Conservation (phyloP, 1,140 invertebrate species). For the Anagrus nilaparvatae region DNA sequence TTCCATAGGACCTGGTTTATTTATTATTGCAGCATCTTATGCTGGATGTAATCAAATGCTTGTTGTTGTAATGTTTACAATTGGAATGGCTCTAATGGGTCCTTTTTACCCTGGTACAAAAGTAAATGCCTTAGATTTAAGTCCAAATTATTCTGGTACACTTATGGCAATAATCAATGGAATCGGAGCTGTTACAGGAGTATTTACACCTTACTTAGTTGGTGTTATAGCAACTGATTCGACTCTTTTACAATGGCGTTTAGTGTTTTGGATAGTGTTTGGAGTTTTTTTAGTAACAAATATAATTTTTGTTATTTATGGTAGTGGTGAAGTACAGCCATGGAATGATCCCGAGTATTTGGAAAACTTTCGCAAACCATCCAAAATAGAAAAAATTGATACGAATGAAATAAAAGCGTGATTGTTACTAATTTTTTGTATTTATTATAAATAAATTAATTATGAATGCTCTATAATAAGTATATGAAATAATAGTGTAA, state of each 20-base stretch:
- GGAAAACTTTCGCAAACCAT: no score
- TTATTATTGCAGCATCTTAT: slow-evolving; percentile 71
- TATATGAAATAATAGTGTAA: no score
- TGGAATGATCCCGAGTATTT: slow-evolving; percentile 49
- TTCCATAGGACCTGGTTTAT: slow-evolving; percentile 62
- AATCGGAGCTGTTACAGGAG: slow-evolving; percentile 70
- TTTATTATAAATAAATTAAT: no score
- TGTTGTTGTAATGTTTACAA: slow-evolving; percentile 56
- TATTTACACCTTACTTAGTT: slow-evolving; percentile 67
- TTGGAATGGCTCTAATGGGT: slow-evolving; percentile 66
- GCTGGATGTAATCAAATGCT: slow-evolving; percentile 58
- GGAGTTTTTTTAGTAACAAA: slow-evolving; percentile 64
- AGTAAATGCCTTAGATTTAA: slow-evolving; percentile 72
- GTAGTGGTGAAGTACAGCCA: slow-evolving; percentile 59
- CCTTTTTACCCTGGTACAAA: slow-evolving; percentile 67
- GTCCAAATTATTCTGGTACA: slow-evolving; percentile 71
- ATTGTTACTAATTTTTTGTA: no score
- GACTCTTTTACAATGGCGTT: slow-evolving; percentile 64
- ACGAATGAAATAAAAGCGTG: no score
- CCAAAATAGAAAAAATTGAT: no score
- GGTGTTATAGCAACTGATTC: slow-evolving; percentile 64
- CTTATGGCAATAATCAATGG: slow-evolving; percentile 79
- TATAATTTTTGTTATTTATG: slow-evolving; percentile 60
- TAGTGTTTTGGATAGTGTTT: slow-evolving; percentile 74
- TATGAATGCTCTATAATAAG: no score